Conservation (phyloP, 2,113 vertebrate species). For the Cryptoleucopteryx plumbea region DNA sequence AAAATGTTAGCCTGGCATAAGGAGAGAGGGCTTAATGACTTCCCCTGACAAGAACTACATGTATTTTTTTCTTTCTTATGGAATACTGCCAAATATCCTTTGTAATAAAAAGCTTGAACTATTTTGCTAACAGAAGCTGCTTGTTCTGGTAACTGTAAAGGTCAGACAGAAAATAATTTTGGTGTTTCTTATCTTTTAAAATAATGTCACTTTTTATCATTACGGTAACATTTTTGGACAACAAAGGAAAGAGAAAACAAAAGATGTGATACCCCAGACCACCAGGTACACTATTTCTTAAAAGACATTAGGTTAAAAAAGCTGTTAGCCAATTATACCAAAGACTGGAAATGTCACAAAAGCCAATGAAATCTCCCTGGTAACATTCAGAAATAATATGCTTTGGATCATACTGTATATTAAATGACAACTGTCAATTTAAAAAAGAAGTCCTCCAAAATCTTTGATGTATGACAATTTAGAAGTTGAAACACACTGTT, state of each 20-base stretch:
- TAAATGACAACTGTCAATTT: conserved; percentile 80
- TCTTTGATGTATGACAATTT: conserved; percentile 71
- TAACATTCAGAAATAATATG: conserved; percentile 78
- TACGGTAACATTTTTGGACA: conserved; percentile 67
- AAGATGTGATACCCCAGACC: conserved; percentile 63
- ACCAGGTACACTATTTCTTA: conserved; percentile 45
- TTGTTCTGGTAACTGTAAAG: conserved; percentile 72
- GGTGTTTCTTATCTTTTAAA: conserved; percentile 76
- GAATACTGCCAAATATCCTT: conserved; percentile 60
- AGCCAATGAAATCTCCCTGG: conserved; percentile 74
- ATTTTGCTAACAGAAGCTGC: conserved; percentile 67
- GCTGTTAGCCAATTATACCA: conserved; percentile 75
- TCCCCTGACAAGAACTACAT: conserved; percentile 62
- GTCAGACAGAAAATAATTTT: conserved; percentile 77
- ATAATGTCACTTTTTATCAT: conserved; percentile 76
- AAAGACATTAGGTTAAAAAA: conserved; percentile 62
- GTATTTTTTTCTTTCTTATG: conserved; percentile 20
- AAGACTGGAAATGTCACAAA: conserved; percentile 77
- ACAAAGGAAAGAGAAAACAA: conserved; percentile 63
- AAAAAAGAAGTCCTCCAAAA: conserved; percentile 68
- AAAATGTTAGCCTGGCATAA: conserved; percentile 59
- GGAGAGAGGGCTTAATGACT: conserved; percentile 60
- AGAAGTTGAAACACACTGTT: conserved; percentile 76
- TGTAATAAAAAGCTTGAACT: conserved; percentile 70
- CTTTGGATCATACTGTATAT: conserved; percentile 73